Conservation (phyloP, 2,113 vertebrate genomes). For the Pao palembangensis region DNA sequence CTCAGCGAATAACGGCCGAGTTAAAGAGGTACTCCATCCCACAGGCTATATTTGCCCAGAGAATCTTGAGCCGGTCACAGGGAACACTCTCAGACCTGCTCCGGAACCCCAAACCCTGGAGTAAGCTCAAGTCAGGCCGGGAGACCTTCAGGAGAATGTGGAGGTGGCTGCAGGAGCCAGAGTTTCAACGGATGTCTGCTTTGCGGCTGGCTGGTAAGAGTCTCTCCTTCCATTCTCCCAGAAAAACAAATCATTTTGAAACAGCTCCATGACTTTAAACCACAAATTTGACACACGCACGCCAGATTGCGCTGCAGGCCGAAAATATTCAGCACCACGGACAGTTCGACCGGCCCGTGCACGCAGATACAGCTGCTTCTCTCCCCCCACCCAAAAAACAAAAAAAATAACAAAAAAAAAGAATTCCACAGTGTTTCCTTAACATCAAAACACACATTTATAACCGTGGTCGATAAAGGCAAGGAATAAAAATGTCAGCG, state of each 20-base stretch:
- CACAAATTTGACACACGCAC: neutral
- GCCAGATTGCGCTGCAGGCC: conserved; percentile 5
- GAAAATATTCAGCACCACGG: conserved; percentile 60
- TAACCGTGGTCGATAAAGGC: neutral
- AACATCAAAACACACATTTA: neutral
- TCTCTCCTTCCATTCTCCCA: conserved; percentile 3
- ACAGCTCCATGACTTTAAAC: neutral
- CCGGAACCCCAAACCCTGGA: conserved; percentile 97
- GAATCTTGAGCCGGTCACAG: conserved; percentile 95
- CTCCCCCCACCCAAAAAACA: neutral
- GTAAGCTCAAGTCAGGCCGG: conserved; percentile 98
- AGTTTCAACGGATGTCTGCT: conserved; percentile 97
- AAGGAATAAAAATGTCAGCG: neutral
- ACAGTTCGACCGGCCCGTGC: conserved; percentile 29
- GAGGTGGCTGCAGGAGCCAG: conserved; percentile 98
- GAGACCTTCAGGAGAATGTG: conserved; percentile 99
- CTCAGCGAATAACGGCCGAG: conserved; percentile 95
- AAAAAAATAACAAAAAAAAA: neutral
- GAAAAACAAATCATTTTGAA: conserved; percentile 1
- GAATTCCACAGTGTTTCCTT: neutral
- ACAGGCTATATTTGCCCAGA: conserved; percentile 96
- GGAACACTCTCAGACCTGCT: conserved; percentile 97
- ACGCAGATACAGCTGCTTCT: conserved; percentile 11
- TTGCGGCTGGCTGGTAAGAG: conserved; percentile 90
- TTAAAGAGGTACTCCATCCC: conserved; percentile 98